Conservation (phyloP, 2,888 invertebrate genomes). For the Deilephila elpenor region DNA sequence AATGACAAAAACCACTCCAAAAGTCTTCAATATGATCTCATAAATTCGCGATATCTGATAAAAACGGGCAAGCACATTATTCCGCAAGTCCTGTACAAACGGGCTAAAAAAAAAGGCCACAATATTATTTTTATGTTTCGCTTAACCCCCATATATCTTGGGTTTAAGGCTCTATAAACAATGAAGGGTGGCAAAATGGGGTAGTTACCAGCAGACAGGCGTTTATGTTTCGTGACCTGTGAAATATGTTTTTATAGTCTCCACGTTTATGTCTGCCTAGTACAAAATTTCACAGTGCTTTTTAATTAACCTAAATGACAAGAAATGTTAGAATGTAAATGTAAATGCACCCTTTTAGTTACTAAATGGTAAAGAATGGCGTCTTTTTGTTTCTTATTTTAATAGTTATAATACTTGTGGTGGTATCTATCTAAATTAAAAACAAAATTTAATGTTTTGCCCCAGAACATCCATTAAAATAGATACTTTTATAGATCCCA, state of each 20-base stretch:
- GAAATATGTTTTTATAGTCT: conserved; percentile 10
- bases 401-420: too few species aligned
- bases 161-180: conserved; percentile 27
- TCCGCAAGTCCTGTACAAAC: neutral
- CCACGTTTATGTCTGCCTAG: neutral
- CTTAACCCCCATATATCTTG: conserved; percentile 19
- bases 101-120: conserved; percentile 11
- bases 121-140: conserved; percentile 24
- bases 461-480: too few species aligned
- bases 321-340: too few species aligned
- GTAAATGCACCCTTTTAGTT: too few species aligned
- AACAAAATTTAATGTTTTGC: too few species aligned
- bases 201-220: conserved; percentile 22
- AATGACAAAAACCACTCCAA: neutral
- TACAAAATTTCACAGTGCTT: neutral
- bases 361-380: too few species aligned
- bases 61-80: neutral
- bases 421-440: too few species aligned
- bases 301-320: neutral
- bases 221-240: conserved; percentile 16
- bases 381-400: too few species aligned
- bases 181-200: conserved; percentile 20
- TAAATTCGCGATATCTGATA: neutral
- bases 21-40: neutral
- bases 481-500: too few species aligned